Conservation (phyloP, 2,888 invertebrate species). For the Drosophila parthenogenetica region DNA sequence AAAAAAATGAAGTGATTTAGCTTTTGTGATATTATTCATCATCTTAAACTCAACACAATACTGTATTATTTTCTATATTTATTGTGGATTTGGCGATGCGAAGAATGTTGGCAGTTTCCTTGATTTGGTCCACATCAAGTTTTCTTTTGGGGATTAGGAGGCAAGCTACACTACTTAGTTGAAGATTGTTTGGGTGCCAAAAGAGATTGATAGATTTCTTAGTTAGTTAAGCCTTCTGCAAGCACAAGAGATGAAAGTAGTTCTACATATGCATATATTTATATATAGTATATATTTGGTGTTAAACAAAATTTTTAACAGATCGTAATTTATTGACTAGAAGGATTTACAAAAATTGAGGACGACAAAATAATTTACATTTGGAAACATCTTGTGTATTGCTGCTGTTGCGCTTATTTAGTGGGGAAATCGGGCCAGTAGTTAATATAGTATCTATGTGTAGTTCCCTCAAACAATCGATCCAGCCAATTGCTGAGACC, state of each 20-base stretch:
- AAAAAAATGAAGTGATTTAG: slow-evolving; percentile 29
- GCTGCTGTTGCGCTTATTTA: slow-evolving; percentile 86
- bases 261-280: neutral
- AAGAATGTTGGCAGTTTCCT: slow-evolving; percentile 30
- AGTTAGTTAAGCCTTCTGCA: slow-evolving; percentile 19
- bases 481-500: slow-evolving; percentile 98
- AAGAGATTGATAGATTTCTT: slow-evolving; percentile 4
- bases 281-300: slow-evolving; percentile 5
- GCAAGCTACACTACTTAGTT: slow-evolving; percentile 20
- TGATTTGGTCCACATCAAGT: slow-evolving; percentile 24
- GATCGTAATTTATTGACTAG: slow-evolving; percentile 51
- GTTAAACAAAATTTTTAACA: slow-evolving; percentile 29
- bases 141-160: neutral
- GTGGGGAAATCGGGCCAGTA: slow-evolving; percentile 99
- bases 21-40: slow-evolving; percentile 1
- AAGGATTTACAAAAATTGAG: slow-evolving; percentile 50
- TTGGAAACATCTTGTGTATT: slow-evolving; percentile 16
- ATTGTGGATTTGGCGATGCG: slow-evolving; percentile 14
- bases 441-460: slow-evolving; percentile 97
- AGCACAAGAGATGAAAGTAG: slow-evolving; percentile 24
- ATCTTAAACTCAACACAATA: slow-evolving; percentile 15
- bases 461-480: slow-evolving; percentile 97
- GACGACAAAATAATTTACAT: slow-evolving; percentile 48
- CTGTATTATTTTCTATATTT: slow-evolving; percentile 1
- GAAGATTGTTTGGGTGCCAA: slow-evolving; percentile 22